Conservation (phyloP, 53 echinoderm and acorn worm species). For the Astropecten irregularis region DNA sequence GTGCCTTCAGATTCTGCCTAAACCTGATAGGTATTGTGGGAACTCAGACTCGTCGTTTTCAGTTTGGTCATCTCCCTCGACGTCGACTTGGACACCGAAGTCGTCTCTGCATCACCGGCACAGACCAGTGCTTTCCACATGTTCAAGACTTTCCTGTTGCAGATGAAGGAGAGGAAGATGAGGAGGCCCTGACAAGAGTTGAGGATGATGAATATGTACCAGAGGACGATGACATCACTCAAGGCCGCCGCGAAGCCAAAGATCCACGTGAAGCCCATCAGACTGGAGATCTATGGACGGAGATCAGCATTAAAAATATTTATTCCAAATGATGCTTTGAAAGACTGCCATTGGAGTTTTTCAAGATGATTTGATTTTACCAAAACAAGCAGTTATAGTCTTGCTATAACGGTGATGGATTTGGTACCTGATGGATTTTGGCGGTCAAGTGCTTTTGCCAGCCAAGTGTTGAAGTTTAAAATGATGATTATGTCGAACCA, state of each 20-base stretch:
- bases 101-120: not conserved
- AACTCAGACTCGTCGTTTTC: too few relatives aligned
- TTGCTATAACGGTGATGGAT: too few relatives aligned
- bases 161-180: constrained; percentile 59
- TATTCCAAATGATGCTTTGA: not conserved
- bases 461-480: too few relatives aligned
- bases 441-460: too few relatives aligned
- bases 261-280: constrained; percentile 74
- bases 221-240: constrained; percentile 49
- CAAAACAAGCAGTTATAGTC: too few relatives aligned
- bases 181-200: constrained; percentile 73
- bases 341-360: not conserved
- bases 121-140: constrained; percentile 46
- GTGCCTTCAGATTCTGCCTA: too few relatives aligned
- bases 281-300: constrained; percentile 36
- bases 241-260: constrained; percentile 67
- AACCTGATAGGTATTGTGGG: too few relatives aligned
- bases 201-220: constrained; percentile 81
- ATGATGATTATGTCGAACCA: too few relatives aligned
- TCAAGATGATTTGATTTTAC: too few relatives aligned
- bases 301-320: not conserved
- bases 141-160: constrained; percentile 37
- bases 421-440: too few relatives aligned
- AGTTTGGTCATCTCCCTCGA: too few relatives aligned
- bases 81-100: too few relatives aligned